These are phyloP conservation scores for Drosophila funebris DNA, from an alignment of 1,140 invertebrate genomes.

Conservation along the genomic window DNA sequence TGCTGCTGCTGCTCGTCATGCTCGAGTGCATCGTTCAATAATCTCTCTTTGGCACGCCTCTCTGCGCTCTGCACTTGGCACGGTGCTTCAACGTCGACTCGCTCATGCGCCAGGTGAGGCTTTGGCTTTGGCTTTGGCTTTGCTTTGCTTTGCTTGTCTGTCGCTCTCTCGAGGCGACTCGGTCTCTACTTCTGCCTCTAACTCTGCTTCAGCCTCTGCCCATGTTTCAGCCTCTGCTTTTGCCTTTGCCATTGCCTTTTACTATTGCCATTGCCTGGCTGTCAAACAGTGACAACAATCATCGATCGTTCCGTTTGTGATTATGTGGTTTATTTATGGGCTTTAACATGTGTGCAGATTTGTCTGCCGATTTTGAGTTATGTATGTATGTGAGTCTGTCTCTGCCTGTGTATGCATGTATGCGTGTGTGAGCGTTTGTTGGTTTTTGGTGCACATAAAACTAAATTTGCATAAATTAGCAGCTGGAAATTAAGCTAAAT, in stretches of 20 bases:
- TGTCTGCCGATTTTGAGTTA: slow-evolving; percentile 83
- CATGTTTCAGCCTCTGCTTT: background rate
- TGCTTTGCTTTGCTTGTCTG: slow-evolving; percentile 33
- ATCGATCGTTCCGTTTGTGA: slow-evolving; percentile 84
- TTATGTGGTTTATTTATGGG: slow-evolving; percentile 84
- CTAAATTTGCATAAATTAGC: slow-evolving; percentile 79
- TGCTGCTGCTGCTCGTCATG: slow-evolving; percentile 54
- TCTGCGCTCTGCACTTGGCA: slow-evolving; percentile 80
- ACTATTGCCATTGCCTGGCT: slow-evolving; percentile 60
- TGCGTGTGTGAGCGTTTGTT: slow-evolving; percentile 20
- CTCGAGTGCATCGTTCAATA: slow-evolving; percentile 82
- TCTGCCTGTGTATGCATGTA: background rate
- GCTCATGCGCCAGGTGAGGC: slow-evolving; percentile 53
- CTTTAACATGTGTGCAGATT: slow-evolving; percentile 84
- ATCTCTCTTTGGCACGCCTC: slow-evolving; percentile 78
- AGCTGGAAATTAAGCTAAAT: slow-evolving; percentile 76
- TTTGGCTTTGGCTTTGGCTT: slow-evolving; percentile 19
- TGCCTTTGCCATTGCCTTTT: slow-evolving; percentile 36
- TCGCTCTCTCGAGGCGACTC: slow-evolving; percentile 23
- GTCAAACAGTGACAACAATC: slow-evolving; percentile 84
- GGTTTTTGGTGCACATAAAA: slow-evolving; percentile 38
- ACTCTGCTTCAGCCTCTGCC: slow-evolving; percentile 1
- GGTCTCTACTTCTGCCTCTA: slow-evolving; percentile 1
- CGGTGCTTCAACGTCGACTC: slow-evolving; percentile 56
- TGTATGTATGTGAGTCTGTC: slow-evolving; percentile 42